Evolutionary conservation across 2,888 invertebrate species (phyloP).

Genomic region (Ophonus ardosiacus): DNA sequence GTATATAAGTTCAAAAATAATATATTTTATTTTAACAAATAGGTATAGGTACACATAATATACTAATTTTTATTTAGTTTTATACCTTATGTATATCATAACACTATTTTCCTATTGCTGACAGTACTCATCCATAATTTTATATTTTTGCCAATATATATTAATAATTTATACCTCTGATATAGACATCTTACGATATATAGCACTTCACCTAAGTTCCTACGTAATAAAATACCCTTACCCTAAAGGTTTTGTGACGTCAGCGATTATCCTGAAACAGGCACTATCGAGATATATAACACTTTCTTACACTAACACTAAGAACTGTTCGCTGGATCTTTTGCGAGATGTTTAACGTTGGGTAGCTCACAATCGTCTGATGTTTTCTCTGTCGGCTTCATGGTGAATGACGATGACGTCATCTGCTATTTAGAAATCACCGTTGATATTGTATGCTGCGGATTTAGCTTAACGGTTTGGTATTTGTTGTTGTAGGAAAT

Average conservation of each 20-base stretch:
- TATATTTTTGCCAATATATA: neutral
- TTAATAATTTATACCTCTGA: neutral
- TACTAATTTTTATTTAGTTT: too few species aligned
- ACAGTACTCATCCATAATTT: neutral
- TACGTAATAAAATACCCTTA: neutral
- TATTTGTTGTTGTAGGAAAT: neutral
- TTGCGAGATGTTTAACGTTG: neutral
- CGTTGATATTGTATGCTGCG: constrained; percentile 15
- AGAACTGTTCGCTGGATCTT: neutral
- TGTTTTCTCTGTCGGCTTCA: constrained; percentile 30
- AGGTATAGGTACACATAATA: too few species aligned
- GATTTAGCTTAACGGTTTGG: constrained; percentile 11
- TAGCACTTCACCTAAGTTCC: neutral
- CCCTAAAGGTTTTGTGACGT: neutral
- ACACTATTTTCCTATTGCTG: neutral
- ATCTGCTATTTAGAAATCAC: constrained; percentile 55
- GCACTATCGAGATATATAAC: neutral
- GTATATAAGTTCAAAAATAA: too few species aligned
- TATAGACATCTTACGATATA: neutral
- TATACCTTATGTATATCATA: neutral
- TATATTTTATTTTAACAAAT: too few species aligned
- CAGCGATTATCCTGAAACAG: neutral
- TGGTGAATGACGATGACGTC: constrained; percentile 60
- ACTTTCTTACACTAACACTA: neutral
- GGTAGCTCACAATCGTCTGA: neutral